Conservation (phyloP, 2,113 vertebrate species). For the Brienomyrus brachyistius region DNA sequence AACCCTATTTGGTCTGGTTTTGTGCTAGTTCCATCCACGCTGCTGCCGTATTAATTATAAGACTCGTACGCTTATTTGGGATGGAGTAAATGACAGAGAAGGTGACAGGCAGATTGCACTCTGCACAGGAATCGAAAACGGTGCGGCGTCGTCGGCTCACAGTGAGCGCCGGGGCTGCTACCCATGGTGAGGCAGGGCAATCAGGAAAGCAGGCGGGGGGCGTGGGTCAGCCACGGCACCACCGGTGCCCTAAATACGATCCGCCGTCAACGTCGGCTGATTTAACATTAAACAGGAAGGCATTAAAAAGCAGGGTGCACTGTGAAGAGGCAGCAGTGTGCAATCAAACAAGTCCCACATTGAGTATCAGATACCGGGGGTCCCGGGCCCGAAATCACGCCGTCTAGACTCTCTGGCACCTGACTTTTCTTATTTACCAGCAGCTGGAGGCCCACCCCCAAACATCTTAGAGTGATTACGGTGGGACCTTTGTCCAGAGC, state of each 20-base stretch:
- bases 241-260: slow-evolving; percentile 59
- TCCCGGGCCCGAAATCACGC: slow-evolving; percentile 70
- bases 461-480: slow-evolving; percentile 87
- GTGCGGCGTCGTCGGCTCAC: background rate
- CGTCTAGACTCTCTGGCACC: slow-evolving; percentile 90
- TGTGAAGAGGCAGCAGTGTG: slow-evolving; percentile 70
- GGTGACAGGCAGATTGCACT: background rate
- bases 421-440: slow-evolving; percentile 83
- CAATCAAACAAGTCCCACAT: slow-evolving; percentile 80
- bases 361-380: slow-evolving; percentile 80
- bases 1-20: background rate
- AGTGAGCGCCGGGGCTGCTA: background rate
- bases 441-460: slow-evolving; percentile 68
- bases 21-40: background rate
- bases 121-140: background rate
- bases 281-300: slow-evolving; percentile 68
- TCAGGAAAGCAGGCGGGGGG: slow-evolving; percentile 58
- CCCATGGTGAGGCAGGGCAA: background rate
- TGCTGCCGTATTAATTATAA: background rate
- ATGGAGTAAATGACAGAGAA: background rate
- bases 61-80: background rate
- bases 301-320: slow-evolving; percentile 60
- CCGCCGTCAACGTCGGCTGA: slow-evolving; percentile 71
- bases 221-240: no score
- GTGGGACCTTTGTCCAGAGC: slow-evolving; percentile 60